Evolutionary conservation across 2,888 invertebrate species (phyloP).

Genomic region (Augiades crinisus): DNA sequence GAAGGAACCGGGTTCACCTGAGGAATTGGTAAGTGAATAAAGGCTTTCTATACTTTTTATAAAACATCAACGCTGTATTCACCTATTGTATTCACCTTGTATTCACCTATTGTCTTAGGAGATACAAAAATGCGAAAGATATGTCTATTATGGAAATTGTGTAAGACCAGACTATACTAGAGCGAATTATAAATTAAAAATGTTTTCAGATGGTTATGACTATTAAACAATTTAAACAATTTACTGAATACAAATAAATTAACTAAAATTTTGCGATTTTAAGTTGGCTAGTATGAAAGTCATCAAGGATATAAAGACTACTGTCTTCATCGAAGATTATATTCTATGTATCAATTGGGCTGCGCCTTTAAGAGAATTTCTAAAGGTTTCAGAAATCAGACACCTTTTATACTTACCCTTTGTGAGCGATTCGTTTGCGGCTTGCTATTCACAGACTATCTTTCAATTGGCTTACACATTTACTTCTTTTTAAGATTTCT

Average conservation of each 20-base stretch:
- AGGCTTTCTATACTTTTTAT: slow-evolving; percentile 1
- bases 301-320: no score
- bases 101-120: no score
- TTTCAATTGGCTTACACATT: slow-evolving; percentile 27
- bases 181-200: no score
- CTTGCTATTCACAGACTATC: slow-evolving; percentile 16
- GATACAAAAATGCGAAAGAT: no score
- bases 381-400: slow-evolving; percentile 8
- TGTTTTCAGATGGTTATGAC: no score
- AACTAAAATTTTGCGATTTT: no score
- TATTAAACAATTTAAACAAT: no score
- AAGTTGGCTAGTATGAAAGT: no score
- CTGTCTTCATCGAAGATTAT: background rate
- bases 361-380: slow-evolving; percentile 6
- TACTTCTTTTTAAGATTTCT: slow-evolving; percentile 18
- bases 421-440: slow-evolving; percentile 33
- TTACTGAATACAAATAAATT: no score
- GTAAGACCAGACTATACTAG: no score
- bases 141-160: no score
- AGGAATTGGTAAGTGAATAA: slow-evolving; percentile 85
- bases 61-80: background rate
- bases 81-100: no score
- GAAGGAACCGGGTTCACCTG: slow-evolving; percentile 92
- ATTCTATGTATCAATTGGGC: background rate
- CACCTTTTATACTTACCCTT: slow-evolving; percentile 23